Evolutionary conservation across 2,113 vertebrate species (phyloP).

Genomic region (Sprattus sprattus): DNA sequence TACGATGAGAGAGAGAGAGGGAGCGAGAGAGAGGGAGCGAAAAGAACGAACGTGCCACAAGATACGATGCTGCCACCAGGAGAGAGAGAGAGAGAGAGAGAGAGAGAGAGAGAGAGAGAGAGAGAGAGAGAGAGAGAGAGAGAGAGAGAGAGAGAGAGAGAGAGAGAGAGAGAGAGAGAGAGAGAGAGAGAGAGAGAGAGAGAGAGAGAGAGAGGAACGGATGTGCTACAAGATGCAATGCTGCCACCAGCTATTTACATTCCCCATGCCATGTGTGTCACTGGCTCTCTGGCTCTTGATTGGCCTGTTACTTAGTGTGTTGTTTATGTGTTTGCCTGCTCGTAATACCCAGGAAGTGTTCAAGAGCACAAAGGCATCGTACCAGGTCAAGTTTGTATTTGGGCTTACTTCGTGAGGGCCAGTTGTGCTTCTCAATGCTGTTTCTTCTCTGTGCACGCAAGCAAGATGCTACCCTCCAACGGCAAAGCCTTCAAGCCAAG

Average conservation of each 20-base stretch:
- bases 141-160: not conserved
- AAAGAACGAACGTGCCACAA: not conserved
- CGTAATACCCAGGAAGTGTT: not conserved
- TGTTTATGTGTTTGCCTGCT: not conserved
- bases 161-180: not conserved
- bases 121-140: not conserved
- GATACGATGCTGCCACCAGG: not conserved
- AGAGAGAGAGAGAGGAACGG: not conserved
- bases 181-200: not conserved
- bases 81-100: too few species aligned
- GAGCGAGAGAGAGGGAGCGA: not conserved
- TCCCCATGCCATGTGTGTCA: slow-evolving; percentile 1
- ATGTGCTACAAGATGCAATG: not conserved
- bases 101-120: not conserved
- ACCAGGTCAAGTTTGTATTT: not conserved
- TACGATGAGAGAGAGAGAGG: not conserved
- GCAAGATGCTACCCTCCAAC: not conserved
- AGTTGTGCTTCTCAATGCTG: not conserved
- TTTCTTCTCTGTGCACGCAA: not conserved
- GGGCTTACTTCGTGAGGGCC: not conserved
- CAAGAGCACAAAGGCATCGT: not conserved
- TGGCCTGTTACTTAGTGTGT: not conserved
- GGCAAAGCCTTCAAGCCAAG: not conserved
- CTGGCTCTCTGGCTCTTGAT: not conserved
- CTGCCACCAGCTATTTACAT: not conserved